Evolutionary conservation across 2,797 vertebrate species (phyloP), one percentile per base, ranked within the genome.

Genomic region (Enoplosus armatus): DNA sequence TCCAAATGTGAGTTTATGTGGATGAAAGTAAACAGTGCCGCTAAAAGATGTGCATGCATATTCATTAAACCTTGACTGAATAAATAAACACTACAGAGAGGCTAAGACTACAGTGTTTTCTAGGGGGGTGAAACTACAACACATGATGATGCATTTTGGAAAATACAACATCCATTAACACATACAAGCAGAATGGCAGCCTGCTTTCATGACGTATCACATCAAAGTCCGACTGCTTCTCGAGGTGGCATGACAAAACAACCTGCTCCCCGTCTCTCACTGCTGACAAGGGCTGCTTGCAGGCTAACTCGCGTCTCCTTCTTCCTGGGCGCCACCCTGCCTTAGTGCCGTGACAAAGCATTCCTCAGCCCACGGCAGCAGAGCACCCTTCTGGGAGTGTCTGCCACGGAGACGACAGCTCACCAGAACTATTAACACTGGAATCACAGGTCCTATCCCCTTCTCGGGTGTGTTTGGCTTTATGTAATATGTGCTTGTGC

Each of bases 291-390:
- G 85, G 56, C 70, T 58, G 67, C 65, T 81, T 18, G 55, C 72
- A 56, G 70, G 54, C 47, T 56, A 58, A 60, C 60, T 8, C 3
- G 9, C 41, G 39, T 61, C 80, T 62, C 58, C 73, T 41, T 2
- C 69, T 77, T 75, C 56, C 73, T 7, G 50, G 62, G 75, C 33
- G n/a, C 75, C 78, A 76, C 70, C 72, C 80, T 27, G 73, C 68
- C 66, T 9, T 18, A 75, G 50, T 69, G 59, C 84, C 33, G 33
- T 90, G 86, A 84, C 60, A 15, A 87, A 83, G 82, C 87, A 89
- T 79, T 90, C 85, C 80, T 83, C 26, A 81, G 29, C 62, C 67
- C 54, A 78, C 75, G 69, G 81, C 69, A 56, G 45, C 37, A 22
- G 10, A 75, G 73, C 58, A 59, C n/a, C 74, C 67, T 48, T 68